These are phyloP conservation scores for Drosophila subquinaria DNA, from an alignment of 2,888 invertebrate species.

Conservation along the genomic window DNA sequence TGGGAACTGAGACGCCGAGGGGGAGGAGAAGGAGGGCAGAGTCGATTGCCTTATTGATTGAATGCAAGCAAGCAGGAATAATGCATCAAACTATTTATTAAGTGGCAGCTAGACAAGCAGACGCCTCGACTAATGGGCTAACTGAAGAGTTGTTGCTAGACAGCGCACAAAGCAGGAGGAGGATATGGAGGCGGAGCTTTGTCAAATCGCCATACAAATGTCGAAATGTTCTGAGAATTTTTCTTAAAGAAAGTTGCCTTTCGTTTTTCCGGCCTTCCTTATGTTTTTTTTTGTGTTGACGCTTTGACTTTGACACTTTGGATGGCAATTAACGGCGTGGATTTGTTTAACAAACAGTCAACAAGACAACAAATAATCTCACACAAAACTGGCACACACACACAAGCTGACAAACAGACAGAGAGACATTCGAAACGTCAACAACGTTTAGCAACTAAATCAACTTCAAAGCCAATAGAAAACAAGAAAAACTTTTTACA, in stretches of 20 bases:
- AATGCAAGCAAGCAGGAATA: slow-evolving; percentile 69
- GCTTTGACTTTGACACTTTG: slow-evolving; percentile 60
- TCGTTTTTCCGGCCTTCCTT: slow-evolving; percentile 6
- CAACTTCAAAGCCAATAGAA: slow-evolving; percentile 50
- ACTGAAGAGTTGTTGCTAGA: slow-evolving; percentile 32
- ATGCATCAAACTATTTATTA: slow-evolving; percentile 77
- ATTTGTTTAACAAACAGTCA: slow-evolving; percentile 77
- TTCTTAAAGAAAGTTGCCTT: slow-evolving; percentile 28
- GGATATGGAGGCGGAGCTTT: not conserved
- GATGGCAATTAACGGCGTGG: slow-evolving; percentile 73
- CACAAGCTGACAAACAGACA: slow-evolving; percentile 9
- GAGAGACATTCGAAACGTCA: slow-evolving; percentile 42
- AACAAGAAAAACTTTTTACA: slow-evolving; percentile 71
- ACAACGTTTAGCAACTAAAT: slow-evolving; percentile 71
- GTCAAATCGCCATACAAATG: slow-evolving; percentile 28
- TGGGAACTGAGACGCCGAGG: not conserved
- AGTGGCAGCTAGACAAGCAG: slow-evolving; percentile 70
- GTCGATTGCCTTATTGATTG: slow-evolving; percentile 66
- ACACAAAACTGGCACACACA: slow-evolving; percentile 48
- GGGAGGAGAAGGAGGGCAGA: slow-evolving; percentile 5
- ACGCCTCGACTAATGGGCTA: slow-evolving; percentile 64
- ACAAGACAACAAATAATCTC: slow-evolving; percentile 64
- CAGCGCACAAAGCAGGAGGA: not conserved
- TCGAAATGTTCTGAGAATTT: slow-evolving; percentile 50
- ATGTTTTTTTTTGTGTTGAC: slow-evolving; percentile 22